Evolutionary conservation across 1,140 invertebrate genomes (phyloP), one percentile per base, ranked within the genome.

Genomic region (Euwallacea similis): DNA sequence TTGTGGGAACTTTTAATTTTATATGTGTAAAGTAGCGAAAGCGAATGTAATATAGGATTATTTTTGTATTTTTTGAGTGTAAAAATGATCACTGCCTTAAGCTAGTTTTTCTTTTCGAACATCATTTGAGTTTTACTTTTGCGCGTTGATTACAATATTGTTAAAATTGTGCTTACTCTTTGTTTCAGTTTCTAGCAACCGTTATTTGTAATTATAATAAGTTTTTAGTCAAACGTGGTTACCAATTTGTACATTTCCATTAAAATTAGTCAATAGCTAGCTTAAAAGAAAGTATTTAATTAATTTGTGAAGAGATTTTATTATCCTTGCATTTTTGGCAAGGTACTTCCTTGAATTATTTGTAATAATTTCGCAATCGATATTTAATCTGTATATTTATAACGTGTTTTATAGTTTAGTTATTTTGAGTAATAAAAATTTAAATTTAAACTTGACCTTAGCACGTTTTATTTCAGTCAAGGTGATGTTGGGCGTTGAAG

Each of bases 191-290:
- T 33, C 21, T 33, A 33, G 21, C 1, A 33, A 33, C 21, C 21
- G 21, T 33, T 33, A 33, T 33, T 50, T 50, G 46, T 50, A 50
- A 50, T 50, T 50, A 50, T 10, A 33, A 11, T 50, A 50, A 50
- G 46, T 50, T 74, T 76, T 77, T 77, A 77, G 76, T 77, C 76
- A 77, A 61, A 71, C 66, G 71, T 77, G 76, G 76, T 77, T 77
- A 77, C 76, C 76, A 77, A 76, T 66, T 69, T 68, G 72, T 73
- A 72, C 68, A 72, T 69, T 73, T 74, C 70, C 58, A 66, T 74
- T 67, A 68, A 73, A 74, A 56, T 64, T 65, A 71, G 69, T 64
- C 61, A 59, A 56, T 64, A 50, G 13, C 11, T 69, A 61, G 60
- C 41, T 47, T 69, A 54, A 53, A 44, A 10, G 54, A 53, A 61